Base-by-base conservation (phyloP, 2,113 vertebrate genomes). In the Epinephelus cyanopodus region DNA sequence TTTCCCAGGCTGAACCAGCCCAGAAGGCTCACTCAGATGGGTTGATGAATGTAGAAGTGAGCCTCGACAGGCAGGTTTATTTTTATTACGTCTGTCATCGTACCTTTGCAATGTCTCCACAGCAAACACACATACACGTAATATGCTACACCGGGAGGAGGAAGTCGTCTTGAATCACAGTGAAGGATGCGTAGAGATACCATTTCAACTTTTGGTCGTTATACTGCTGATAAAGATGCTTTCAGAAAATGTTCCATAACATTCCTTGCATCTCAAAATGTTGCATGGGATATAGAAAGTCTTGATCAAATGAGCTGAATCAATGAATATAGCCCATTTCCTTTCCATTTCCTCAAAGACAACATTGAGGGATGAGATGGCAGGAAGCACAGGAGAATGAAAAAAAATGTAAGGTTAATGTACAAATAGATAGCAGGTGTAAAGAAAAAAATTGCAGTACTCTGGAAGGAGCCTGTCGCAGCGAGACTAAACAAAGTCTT, bases 21-120 rank as follows among this genome's bases (percentile, higher is more conserved):
- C 88, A 89, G 89, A 92, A 90, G 90, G 80, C 88, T 93, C 95
- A 96, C 95, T 97, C 95, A 96, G 96, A 96, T 94, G 89, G 95
- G 94, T 95, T 97, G 97, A 97, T 97, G 96, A 97, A 97, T 97
- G 96, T 95, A 95, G 96, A 95, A 94, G 94, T 93, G 91, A 96
- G 93, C 94, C 96, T 95, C 90, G 92, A 96, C 95, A 97, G 97
- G 97, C 92, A 91, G 90, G 95, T 97, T 97, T 97, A 96, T 97
- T 97, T 98, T 96, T 97, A 97, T 98, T 97, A 97, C 93, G 37
- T 96, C 94, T 95, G 95, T 96, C 97, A 97, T 95, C 90, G 94
- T 79, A 93, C 95, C 94, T 95, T 94, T 85, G 83, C 52, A 67
- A 56, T 66, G 63, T 74, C 57, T 85, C 89, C 81, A 84, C 83